Conservation (phyloP, 2,888 invertebrate species). For the Dorcus hopei region DNA sequence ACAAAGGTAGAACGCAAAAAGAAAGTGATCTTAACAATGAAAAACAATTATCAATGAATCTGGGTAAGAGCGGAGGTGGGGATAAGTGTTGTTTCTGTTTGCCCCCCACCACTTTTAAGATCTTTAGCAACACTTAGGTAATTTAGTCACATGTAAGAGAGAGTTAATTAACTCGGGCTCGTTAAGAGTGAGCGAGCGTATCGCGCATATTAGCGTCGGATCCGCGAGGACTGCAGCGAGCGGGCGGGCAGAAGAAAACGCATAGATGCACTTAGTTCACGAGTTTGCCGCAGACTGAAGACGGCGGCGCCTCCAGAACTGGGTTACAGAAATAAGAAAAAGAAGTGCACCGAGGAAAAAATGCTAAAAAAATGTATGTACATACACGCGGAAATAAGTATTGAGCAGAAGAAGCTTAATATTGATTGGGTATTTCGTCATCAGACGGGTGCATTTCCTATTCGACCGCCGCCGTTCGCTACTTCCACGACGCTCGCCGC, state of each 20-base stretch:
- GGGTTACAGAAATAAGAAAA: slow-evolving; percentile 51
- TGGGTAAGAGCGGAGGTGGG: neutral
- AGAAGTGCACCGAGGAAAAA: slow-evolving; percentile 38
- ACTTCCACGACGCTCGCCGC: slow-evolving; percentile 4
- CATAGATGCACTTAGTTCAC: slow-evolving; percentile 44
- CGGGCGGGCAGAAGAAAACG: neutral
- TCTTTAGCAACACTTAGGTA: slow-evolving; percentile 18
- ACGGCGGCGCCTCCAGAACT: slow-evolving; percentile 47
- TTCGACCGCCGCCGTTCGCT: neutral
- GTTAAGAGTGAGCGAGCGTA: slow-evolving; percentile 23
- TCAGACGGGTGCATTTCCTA: slow-evolving; percentile 30
- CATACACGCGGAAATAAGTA: slow-evolving; percentile 51
- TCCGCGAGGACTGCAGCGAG: neutral
- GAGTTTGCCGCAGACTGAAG: slow-evolving; percentile 46
- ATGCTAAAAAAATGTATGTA: slow-evolving; percentile 50
- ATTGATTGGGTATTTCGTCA: slow-evolving; percentile 51
- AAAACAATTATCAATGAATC: slow-evolving; percentile 2
- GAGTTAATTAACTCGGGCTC: slow-evolving; percentile 34
- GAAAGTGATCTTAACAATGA: neutral
- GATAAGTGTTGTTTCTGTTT: slow-evolving; percentile 1
- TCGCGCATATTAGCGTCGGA: slow-evolving; percentile 10
- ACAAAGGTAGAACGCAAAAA: neutral
- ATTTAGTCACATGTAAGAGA: slow-evolving; percentile 31
- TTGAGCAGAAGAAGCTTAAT: slow-evolving; percentile 43
- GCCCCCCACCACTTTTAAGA: slow-evolving; percentile 6